Evolutionary conservation across 2,113 vertebrate genomes (phyloP), one percentile per base, ranked within the genome.

Genomic region (Nothocercus julius): DNA sequence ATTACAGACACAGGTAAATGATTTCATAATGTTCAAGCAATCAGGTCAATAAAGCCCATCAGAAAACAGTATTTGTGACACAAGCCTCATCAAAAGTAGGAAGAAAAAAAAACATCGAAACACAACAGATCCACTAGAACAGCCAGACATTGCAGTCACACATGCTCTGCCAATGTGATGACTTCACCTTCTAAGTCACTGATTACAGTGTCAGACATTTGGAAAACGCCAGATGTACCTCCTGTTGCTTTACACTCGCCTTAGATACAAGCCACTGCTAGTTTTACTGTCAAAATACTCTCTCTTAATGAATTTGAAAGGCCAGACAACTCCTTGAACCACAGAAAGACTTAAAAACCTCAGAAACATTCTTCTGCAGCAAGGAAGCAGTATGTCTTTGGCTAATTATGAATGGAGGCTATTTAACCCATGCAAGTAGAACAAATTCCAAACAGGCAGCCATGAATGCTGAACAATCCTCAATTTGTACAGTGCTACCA

Each of bases 401-500:
- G 61, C 25, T 87, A 47, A 84, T 81, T 61, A 68, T 63, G 69
- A 83, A 25, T 36, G 36, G 76, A 3, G 36, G 62, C 21, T 4
- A 49, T 87, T 92, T 38, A 70, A 64, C 92, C n/a, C 11, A 24
- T 27, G 45, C 25, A 63, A 94, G 36, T 64, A n/a, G 47, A 79
- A 77, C 22, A 40, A 49, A 78, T 90, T 45, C 72, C 38, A 82
- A 83, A 67, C 51, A 73, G 75, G 51, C 34, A 86, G 54, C 67
- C 76, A 72, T 4, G 4, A 93, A 40, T 5, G 5, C 12, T 3
- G 42, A 75, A 45, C 54, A 51, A 32, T 32, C 61, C 90, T 68
- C 75, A 3, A 40, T 90, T 91, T 89, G 70, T 87, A 85, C 86
- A 93, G 67, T 5, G 54, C 74, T 82, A 82, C 64, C 44, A 80